These are phyloP conservation scores for Stegostoma tigrinum DNA, from an alignment of 2,113 vertebrate genomes.

Conservation along the genomic window DNA sequence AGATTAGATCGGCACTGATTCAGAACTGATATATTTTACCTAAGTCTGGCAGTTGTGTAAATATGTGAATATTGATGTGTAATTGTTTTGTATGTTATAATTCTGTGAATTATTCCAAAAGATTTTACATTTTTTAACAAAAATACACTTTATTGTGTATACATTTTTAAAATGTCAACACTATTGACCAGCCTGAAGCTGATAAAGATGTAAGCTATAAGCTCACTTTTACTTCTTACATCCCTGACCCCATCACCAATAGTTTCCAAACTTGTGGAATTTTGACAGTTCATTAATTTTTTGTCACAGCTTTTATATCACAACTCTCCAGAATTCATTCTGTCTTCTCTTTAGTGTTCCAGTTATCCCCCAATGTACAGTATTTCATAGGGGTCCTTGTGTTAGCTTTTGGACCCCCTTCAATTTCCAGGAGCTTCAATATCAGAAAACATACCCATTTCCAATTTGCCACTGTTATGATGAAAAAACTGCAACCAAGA, in stretches of 20 bases:
- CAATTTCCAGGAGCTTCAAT: too few relatives aligned
- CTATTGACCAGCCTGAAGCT: background rate
- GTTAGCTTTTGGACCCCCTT: background rate
- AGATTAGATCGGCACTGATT: background rate
- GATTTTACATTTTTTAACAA: background rate
- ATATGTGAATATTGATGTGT: background rate
- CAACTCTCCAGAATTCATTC: background rate
- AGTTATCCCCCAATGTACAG: background rate
- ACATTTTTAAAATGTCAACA: background rate
- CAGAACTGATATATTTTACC: background rate
- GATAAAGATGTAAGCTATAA: too few relatives aligned
- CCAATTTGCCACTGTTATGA: too few relatives aligned
- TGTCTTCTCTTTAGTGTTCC: background rate
- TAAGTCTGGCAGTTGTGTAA: constrained; percentile 2
- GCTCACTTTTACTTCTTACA: too few relatives aligned
- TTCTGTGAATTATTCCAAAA: background rate
- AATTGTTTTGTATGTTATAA: background rate
- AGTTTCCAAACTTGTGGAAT: background rate
- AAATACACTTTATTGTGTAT: background rate
- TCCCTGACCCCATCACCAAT: too few relatives aligned
- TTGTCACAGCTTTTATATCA: background rate
- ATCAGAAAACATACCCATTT: too few relatives aligned
- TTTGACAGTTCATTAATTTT: background rate
- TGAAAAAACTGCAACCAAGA: too few relatives aligned
- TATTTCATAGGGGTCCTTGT: background rate